Evolutionary conservation across 2,797 vertebrate genomes (phyloP).

Genomic region (Lacerta viridis): DNA sequence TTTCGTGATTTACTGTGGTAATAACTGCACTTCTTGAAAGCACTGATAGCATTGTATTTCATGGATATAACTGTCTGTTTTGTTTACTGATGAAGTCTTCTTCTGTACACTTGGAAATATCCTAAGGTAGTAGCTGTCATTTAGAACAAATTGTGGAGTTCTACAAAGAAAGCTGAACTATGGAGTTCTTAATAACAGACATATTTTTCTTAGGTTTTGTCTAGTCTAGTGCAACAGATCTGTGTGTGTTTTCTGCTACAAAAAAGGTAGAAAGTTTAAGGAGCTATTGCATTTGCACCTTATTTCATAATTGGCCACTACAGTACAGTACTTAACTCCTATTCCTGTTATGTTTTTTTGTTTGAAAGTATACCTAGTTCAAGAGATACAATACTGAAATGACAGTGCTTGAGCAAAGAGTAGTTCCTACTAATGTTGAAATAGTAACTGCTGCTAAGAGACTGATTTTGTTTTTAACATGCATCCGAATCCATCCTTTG

Average conservation of each 20-base stretch:
- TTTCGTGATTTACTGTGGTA: background rate
- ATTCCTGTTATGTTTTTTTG: background rate
- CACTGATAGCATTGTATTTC: constrained; percentile 10
- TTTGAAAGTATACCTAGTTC: background rate
- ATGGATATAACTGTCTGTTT: constrained; percentile 8
- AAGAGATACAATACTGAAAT: background rate
- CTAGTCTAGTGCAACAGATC: background rate
- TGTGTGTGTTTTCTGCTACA: background rate
- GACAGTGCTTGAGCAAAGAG: background rate
- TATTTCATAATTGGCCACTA: background rate
- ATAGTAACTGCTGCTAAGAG: background rate
- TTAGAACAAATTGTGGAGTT: background rate
- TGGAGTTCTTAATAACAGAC: background rate
- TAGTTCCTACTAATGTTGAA: background rate
- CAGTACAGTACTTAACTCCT: background rate
- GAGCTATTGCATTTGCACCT: background rate
- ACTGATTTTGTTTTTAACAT: background rate
- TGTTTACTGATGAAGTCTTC: constrained; percentile 17
- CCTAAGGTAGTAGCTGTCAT: background rate
- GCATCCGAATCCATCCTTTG: background rate
- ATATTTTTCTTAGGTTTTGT: background rate
- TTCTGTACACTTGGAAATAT: constrained; percentile 23
- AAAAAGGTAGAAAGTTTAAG: background rate
- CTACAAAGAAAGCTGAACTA: constrained; percentile 32
- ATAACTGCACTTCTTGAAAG: background rate